phyloP scores from a whole-genome alignment of 2,113 vertebrate species.

The Gymnarchus niloticus region DNA sequence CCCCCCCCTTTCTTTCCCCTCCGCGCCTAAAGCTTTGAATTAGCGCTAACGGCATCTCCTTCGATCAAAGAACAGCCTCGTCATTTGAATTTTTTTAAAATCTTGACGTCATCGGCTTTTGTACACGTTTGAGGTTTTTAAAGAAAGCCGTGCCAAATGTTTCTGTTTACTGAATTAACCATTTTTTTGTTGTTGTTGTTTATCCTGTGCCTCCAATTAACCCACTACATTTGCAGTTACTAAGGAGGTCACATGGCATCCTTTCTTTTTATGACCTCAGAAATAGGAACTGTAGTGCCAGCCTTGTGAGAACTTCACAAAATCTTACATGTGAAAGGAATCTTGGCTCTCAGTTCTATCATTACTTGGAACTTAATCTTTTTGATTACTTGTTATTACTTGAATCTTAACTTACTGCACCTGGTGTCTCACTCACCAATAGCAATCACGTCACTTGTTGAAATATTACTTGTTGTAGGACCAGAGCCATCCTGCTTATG shows the following conservation, averaged over 20 bases:
- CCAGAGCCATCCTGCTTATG: neutral
- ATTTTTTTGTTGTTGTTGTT: neutral
- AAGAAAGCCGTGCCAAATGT: neutral
- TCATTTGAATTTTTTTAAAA: neutral
- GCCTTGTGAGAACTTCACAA: neutral
- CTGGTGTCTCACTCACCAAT: too few species aligned
- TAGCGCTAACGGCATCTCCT: neutral
- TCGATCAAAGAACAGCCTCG: neutral
- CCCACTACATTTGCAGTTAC: neutral
- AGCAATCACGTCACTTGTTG: too few species aligned
- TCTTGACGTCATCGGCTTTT: neutral
- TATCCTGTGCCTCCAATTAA: neutral
- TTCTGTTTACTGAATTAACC: neutral
- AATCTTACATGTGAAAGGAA: neutral
- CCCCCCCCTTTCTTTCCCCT: conserved; percentile 9
- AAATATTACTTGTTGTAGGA: neutral
- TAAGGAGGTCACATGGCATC: neutral
- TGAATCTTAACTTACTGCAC: neutral
- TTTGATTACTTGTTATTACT: neutral
- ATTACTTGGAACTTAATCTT: neutral
- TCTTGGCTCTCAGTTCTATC: neutral
- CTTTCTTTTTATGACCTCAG: neutral
- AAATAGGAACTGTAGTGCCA: neutral
- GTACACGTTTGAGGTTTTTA: neutral
- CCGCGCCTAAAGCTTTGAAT: conserved; percentile 16